A percentile compares a stretch with the other conserved stretches of the same genome.
Conservation (phyloP, 2,113 vertebrate genomes). For the Proterorhinus semilunaris region DNA sequence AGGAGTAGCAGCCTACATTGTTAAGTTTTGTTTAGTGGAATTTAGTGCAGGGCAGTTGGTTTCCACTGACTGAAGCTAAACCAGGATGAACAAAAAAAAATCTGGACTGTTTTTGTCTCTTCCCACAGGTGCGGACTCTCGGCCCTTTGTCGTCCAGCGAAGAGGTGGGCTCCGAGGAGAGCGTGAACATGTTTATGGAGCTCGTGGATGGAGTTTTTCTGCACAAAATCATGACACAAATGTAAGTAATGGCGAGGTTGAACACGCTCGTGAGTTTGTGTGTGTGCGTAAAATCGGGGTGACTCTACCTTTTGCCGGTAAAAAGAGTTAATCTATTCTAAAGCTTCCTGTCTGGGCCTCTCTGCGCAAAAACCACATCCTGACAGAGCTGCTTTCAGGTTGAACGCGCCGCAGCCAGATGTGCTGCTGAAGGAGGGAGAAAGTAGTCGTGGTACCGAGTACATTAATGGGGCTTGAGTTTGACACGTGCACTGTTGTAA, state of each 20-base stretch:
- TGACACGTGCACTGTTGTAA: neutral
- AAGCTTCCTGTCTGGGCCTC: constrained; percentile 38
- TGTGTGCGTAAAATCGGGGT: neutral
- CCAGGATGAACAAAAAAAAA: too few species aligned
- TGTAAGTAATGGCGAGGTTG: constrained; percentile 41
- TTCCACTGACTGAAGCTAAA: neutral
- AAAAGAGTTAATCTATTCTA: constrained; percentile 25
- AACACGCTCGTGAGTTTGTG: neutral
- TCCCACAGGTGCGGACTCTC: constrained; percentile 53
- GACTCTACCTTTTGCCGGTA: neutral
- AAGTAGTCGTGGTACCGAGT: neutral
- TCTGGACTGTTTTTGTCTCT: neutral
- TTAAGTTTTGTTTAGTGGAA: neutral
- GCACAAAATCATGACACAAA: constrained; percentile 75
- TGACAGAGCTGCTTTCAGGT: constrained; percentile 56
- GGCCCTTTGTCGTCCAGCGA: constrained; percentile 59
- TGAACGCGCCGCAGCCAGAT: constrained; percentile 48
- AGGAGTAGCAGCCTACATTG: constrained; percentile 13
- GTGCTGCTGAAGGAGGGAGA: constrained; percentile 20
- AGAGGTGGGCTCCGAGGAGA: constrained; percentile 47
- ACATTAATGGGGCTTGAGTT: neutral
- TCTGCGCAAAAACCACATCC: constrained; percentile 62
- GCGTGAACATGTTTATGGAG: constrained; percentile 68
- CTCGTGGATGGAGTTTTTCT: constrained; percentile 70
- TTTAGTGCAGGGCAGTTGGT: neutral